These are phyloP conservation scores for Numida meleagris DNA, from an alignment of 2,113 vertebrate species.

Conservation along the genomic window DNA sequence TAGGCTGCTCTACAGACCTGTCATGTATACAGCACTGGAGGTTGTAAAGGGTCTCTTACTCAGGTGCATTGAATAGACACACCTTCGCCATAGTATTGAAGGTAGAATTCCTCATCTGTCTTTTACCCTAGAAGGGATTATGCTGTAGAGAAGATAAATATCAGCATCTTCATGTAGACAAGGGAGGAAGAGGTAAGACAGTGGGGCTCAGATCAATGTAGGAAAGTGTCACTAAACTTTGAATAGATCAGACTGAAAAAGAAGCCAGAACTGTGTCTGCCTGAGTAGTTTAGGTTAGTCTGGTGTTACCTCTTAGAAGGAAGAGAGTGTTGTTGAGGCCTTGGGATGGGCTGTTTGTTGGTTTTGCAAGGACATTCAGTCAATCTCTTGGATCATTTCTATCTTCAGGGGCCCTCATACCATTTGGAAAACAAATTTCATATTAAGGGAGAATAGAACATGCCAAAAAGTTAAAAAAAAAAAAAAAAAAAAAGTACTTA, in stretches of 20 bases:
- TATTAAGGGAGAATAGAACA: background rate
- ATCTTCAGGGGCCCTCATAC: background rate
- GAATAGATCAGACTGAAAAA: background rate
- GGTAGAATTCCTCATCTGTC: background rate
- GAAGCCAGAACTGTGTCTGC: background rate
- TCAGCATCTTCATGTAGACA: background rate
- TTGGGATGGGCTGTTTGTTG: background rate
- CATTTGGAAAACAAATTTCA: background rate
- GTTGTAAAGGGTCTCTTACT: background rate
- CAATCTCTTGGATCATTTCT: background rate
- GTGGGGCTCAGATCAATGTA: background rate
- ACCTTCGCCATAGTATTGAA: background rate
- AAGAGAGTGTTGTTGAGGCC: background rate
- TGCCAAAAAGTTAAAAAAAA: background rate
- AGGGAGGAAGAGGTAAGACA: background rate
- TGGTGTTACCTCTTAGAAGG: background rate
- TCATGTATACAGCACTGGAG: background rate
- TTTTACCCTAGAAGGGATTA: background rate
- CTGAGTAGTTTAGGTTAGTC: background rate
- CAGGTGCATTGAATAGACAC: background rate
- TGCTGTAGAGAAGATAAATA: background rate
- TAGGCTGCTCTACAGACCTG: background rate
- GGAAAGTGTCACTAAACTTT: background rate
- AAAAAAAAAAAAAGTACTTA: background rate
- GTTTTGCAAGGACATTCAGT: background rate